phyloP scores from a whole-genome alignment of 2,888 invertebrate species.

The Lepidocyrtinus sp. region DNA sequence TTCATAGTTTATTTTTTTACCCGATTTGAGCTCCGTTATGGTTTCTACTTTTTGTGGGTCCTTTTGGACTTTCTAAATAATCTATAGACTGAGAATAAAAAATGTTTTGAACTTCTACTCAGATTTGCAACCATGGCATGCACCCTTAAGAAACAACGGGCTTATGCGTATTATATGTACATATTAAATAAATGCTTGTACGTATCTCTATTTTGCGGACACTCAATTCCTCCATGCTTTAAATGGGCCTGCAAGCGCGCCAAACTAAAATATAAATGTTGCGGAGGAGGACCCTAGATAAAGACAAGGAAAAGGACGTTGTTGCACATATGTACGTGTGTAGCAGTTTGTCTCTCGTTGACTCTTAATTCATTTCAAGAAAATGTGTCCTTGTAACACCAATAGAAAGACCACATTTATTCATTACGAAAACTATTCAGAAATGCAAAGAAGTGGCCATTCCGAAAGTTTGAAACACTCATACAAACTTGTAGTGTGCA shows the following conservation, averaged over 20 bases:
- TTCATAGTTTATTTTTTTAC: conserved; percentile 51
- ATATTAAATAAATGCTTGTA: conserved; percentile 4
- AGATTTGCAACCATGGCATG: conserved; percentile 37
- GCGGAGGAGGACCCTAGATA: not conserved
- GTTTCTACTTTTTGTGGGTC: conserved; percentile 49
- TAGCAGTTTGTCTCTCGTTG: not conserved
- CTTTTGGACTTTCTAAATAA: conserved; percentile 60
- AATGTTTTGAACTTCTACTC: conserved; percentile 44
- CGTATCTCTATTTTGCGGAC: too few species aligned
- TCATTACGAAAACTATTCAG: not conserved
- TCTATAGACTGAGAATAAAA: conserved; percentile 48
- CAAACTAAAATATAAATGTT: not conserved
- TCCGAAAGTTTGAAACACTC: not conserved
- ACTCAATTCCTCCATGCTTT: not conserved
- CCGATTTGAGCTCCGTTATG: conserved; percentile 59
- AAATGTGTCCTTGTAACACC: not conserved
- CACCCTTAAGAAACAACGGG: not conserved
- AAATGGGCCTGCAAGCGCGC: not conserved
- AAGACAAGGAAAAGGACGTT: not conserved
- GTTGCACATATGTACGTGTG: conserved; percentile 1
- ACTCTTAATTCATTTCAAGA: too few species aligned
- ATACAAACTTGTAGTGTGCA: conserved; percentile 8
- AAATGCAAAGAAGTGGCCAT: not conserved
- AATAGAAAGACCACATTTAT: not conserved
- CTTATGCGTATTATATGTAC: not conserved